Evolutionary conservation across 2,888 invertebrate genomes (phyloP).

Genomic region (Oscheius sp.): DNA sequence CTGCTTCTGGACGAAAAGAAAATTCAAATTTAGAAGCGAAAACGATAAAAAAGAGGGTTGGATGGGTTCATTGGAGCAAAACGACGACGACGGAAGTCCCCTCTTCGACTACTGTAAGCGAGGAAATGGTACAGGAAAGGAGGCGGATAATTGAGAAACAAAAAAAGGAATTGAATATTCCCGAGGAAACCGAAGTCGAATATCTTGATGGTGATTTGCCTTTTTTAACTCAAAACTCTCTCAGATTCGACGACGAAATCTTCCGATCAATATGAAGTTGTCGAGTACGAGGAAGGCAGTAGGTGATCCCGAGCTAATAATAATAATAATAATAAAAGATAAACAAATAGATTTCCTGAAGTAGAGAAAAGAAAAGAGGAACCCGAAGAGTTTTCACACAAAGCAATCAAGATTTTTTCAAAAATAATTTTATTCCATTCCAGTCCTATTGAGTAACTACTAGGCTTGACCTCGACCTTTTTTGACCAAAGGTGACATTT

Average conservation of each 20-base stretch:
- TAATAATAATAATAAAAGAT: neutral
- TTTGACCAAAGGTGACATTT: no score
- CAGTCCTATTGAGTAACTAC: no score
- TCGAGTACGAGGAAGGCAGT: slow-evolving; percentile 22
- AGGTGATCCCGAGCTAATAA: neutral
- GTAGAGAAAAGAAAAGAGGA: no score
- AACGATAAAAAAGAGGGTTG: slow-evolving; percentile 1
- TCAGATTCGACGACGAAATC: slow-evolving; percentile 19
- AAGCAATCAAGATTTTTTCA: no score
- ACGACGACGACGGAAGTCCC: neutral
- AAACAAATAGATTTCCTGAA: no score
- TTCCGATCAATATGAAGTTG: slow-evolving; percentile 21
- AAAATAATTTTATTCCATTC: no score
- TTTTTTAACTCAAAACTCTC: neutral
- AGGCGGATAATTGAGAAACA: slow-evolving; percentile 19
- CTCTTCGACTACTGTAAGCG: neutral
- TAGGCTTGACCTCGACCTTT: no score
- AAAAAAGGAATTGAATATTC: slow-evolving; percentile 29
- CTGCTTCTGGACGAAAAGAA: neutral
- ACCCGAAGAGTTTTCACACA: no score
- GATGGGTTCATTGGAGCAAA: slow-evolving; percentile 16
- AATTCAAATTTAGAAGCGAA: slow-evolving; percentile 1
- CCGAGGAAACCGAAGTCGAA: slow-evolving; percentile 19
- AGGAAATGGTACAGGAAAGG: neutral
- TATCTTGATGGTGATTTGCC: slow-evolving; percentile 24